phyloP scores from a whole-genome alignment of 2,113 vertebrate genomes.

The Hucho hucho region DNA sequence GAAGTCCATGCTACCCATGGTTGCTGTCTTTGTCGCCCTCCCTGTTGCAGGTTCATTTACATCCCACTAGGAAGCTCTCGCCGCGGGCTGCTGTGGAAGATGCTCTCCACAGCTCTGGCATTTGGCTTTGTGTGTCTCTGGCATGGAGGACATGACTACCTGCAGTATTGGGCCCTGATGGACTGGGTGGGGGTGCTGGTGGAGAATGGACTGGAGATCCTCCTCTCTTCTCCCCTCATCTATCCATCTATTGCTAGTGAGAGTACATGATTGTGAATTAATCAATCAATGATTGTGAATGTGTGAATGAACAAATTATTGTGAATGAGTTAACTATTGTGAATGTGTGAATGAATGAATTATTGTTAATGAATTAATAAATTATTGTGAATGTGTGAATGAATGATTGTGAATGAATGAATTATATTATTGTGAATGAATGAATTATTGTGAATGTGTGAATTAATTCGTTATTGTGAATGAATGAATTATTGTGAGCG shows the following conservation, averaged over 20 bases:
- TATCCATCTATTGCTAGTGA: constrained; percentile 79
- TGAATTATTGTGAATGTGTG: too few relatives aligned
- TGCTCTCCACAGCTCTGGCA: constrained; percentile 83
- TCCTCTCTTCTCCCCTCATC: constrained; percentile 71
- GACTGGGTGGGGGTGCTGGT: constrained; percentile 88
- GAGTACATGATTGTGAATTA: too few relatives aligned
- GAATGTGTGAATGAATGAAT: neutral
- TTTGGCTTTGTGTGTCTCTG: constrained; percentile 94
- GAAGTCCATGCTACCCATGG: neutral
- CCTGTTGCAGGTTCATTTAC: constrained; percentile 88
- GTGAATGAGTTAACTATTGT: neutral
- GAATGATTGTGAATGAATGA: too few relatives aligned
- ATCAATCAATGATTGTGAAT: too few relatives aligned
- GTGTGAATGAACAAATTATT: too few relatives aligned
- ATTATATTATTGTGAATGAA: too few relatives aligned
- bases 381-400: too few relatives aligned
- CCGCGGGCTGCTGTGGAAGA: constrained; percentile 71
- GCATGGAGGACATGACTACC: constrained; percentile 90
- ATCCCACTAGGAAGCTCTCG: constrained; percentile 89
- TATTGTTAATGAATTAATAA: too few relatives aligned
- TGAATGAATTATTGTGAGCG: too few relatives aligned
- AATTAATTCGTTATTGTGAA: too few relatives aligned
- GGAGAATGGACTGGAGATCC: constrained; percentile 77
- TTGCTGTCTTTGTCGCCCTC: constrained; percentile 12
- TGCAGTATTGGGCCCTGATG: constrained; percentile 89